Conservation (phyloP, 2,113 vertebrate genomes). For the Rhegmatorhina hoffmannsi region DNA sequence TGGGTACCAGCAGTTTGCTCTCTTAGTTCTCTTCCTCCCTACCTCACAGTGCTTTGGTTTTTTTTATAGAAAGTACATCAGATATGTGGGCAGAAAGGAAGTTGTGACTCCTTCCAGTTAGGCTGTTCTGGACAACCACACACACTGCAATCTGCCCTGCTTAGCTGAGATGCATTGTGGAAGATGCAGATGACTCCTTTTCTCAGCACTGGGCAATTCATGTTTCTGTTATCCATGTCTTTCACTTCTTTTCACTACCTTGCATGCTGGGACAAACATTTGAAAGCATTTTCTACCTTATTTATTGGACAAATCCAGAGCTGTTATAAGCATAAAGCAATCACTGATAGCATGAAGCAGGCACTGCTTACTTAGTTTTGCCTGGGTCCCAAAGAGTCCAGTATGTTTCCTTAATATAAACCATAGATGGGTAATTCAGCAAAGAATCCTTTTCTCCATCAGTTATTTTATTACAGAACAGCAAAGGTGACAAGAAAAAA, state of each 20-base stretch:
- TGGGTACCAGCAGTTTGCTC: not conserved
- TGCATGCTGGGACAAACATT: not conserved
- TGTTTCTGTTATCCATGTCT: not conserved
- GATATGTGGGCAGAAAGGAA: not conserved
- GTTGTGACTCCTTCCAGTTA: not conserved
- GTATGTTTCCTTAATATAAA: not conserved
- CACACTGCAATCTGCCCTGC: not conserved
- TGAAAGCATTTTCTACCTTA: not conserved
- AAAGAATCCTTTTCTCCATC: not conserved
- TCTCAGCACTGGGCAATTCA: not conserved
- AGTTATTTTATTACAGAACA: not conserved
- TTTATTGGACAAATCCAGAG: not conserved
- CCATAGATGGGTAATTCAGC: not conserved
- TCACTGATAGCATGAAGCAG: not conserved
- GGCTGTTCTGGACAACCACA: too few species aligned
- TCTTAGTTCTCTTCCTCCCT: not conserved
- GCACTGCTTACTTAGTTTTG: not conserved
- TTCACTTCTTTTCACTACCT: not conserved
- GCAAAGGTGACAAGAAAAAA: slow-evolving; percentile 15
- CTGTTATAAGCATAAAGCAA: not conserved
- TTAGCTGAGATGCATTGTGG: accelerated
- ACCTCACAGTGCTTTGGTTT: not conserved
- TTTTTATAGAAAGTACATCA: not conserved
- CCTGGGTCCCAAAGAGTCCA: not conserved
- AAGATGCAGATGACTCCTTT: not conserved